These are phyloP conservation scores for Epirrhoe tristata DNA, from an alignment of 2,888 invertebrate species.

Conservation along the genomic window DNA sequence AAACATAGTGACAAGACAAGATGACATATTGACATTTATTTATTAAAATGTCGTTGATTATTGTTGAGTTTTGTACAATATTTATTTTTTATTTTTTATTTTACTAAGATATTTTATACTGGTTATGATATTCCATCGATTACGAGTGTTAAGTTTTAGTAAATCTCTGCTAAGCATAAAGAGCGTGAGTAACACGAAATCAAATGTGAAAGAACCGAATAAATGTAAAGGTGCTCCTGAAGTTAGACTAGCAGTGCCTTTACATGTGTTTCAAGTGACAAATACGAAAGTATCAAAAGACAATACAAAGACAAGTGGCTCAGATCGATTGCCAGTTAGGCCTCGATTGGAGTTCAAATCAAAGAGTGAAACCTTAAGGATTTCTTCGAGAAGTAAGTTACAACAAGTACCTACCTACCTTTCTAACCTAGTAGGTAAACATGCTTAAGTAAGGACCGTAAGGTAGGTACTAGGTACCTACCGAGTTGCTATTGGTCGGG, in stretches of 20 bases:
- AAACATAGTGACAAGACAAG: constrained; percentile 1
- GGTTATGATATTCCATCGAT: constrained; percentile 51
- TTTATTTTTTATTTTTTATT: constrained; percentile 10
- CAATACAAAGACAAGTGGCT: neutral
- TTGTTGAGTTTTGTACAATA: constrained; percentile 8
- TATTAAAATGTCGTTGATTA: neutral
- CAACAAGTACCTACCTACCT: neutral
- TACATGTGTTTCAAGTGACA: neutral
- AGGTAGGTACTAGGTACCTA: too few relatives aligned
- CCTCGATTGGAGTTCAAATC: constrained; percentile 10
- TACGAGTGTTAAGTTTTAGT: constrained; percentile 51
- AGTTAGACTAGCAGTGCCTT: neutral
- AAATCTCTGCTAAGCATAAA: constrained; percentile 23
- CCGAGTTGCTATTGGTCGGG: too few relatives aligned
- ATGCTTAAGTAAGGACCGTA: too few relatives aligned
- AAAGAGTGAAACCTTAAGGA: constrained; percentile 17
- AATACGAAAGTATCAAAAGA: neutral
- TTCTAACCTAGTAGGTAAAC: too few relatives aligned
- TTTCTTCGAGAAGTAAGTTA: constrained; percentile 20
- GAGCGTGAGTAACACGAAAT: constrained; percentile 8
- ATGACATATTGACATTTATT: neutral
- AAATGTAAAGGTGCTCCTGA: neutral
- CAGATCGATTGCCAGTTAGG: constrained; percentile 1
- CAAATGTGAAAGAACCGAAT: neutral
- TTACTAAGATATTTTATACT: constrained; percentile 1